phyloP scores from a whole-genome alignment of 2,888 invertebrate genomes.

The Melitaea athalia region DNA sequence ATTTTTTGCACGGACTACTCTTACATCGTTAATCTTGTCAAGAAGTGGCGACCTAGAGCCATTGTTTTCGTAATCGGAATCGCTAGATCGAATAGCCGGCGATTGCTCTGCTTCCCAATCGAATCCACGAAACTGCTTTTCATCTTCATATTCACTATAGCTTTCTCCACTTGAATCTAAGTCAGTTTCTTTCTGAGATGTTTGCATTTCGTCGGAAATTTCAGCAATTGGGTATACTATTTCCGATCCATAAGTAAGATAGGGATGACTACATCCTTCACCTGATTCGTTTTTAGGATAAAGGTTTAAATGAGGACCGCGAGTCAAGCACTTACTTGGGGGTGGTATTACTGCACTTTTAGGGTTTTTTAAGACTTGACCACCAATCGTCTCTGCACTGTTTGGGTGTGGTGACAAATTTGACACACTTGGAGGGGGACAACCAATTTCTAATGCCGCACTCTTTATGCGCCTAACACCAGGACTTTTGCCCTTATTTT shows the following conservation, averaged over 20 bases:
- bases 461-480: conserved; percentile 87
- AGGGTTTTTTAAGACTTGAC: conserved; percentile 86
- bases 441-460: conserved; percentile 87
- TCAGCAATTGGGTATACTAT: conserved; percentile 93
- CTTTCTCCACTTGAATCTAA: conserved; percentile 83
- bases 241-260: conserved; percentile 86
- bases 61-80: conserved; percentile 86
- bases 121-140: conserved; percentile 79
- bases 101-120: conserved; percentile 79
- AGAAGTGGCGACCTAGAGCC: conserved; percentile 87
- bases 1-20: conserved; percentile 69
- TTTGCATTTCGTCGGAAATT: conserved; percentile 90
- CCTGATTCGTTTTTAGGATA: conserved; percentile 85
- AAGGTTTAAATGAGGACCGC: conserved; percentile 87
- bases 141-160: conserved; percentile 84
- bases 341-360: conserved; percentile 84
- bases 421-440: conserved; percentile 85
- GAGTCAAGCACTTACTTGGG: conserved; percentile 86
- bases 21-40: conserved; percentile 74
- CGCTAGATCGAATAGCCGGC: conserved; percentile 77
- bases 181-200: conserved; percentile 85
- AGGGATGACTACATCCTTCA: conserved; percentile 89
- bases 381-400: conserved; percentile 89
- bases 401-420: conserved; percentile 91
- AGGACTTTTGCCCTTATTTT: conserved; percentile 81